phyloP scores from a whole-genome alignment of 1,140 invertebrate species.

The Ostrea denselamellosa region DNA sequence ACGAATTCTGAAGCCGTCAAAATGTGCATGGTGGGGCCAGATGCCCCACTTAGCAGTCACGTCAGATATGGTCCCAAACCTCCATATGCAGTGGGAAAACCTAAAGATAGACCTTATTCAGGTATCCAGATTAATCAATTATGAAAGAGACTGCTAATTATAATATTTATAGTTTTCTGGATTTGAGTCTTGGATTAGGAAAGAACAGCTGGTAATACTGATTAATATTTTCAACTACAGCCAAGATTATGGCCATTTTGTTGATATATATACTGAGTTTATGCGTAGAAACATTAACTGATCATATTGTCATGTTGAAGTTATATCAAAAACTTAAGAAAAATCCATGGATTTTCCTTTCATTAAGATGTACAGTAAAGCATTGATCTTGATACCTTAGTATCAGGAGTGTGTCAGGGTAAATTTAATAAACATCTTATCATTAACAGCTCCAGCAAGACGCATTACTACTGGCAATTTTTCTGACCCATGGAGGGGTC shows the following conservation, averaged over 20 bases:
- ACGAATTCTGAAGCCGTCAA: slow-evolving; percentile 72
- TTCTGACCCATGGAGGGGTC: slow-evolving; percentile 57
- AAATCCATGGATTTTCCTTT: background rate
- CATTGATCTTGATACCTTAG: background rate
- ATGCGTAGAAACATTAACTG: background rate
- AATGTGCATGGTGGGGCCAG: slow-evolving; percentile 65
- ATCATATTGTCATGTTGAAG: background rate
- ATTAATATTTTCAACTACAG: background rate
- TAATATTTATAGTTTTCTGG: background rate
- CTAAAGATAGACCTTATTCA: slow-evolving; percentile 66
- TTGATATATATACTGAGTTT: background rate
- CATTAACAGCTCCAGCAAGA: slow-evolving; percentile 54
- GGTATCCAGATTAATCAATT: slow-evolving; percentile 55
- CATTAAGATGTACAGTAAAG: background rate
- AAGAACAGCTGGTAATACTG: background rate
- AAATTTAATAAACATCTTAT: background rate
- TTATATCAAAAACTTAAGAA: background rate
- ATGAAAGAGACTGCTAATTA: background rate
- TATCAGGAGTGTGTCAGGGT: background rate
- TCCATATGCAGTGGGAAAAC: slow-evolving; percentile 64
- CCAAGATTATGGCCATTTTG: no score
- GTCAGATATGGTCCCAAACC: slow-evolving; percentile 65
- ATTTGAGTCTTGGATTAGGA: background rate
- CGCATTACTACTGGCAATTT: slow-evolving; percentile 48
- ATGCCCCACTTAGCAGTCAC: slow-evolving; percentile 68